Conservation (phyloP, 2,797 vertebrate species). For the Okamejei kenojei region DNA sequence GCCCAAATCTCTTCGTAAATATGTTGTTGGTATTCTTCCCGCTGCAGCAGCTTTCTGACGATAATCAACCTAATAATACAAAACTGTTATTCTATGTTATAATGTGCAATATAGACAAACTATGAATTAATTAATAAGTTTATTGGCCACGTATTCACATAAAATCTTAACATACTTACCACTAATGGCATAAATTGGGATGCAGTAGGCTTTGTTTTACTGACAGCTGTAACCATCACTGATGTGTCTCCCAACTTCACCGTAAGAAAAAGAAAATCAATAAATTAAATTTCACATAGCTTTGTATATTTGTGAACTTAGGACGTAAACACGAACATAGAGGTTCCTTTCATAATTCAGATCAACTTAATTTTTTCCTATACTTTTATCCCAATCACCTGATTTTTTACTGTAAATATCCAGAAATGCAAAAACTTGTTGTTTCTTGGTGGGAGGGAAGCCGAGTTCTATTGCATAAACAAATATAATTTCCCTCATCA, state of each 20-base stretch:
- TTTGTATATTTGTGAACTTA: background rate
- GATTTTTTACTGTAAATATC: background rate
- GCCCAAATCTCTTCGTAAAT: conserved; percentile 82
- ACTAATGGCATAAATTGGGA: conserved; percentile 93
- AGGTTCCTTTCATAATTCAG: background rate
- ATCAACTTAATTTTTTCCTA: background rate
- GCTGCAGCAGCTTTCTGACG: conserved; percentile 93
- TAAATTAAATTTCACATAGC: background rate
- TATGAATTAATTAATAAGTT: too few species aligned
- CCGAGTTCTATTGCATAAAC: background rate
- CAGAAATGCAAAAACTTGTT: background rate
- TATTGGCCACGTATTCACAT: too few species aligned
- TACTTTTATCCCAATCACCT: background rate
- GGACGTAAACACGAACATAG: background rate
- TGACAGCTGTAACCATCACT: conserved; percentile 95
- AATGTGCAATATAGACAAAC: background rate
- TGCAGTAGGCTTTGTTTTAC: conserved; percentile 80
- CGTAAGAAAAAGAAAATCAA: conserved; percentile 40
- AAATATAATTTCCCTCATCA: background rate
- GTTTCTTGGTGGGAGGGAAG: background rate
- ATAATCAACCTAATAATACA: conserved; percentile 80
- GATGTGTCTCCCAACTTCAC: conserved; percentile 83
- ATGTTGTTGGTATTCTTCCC: conserved; percentile 92
- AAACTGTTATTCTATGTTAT: background rate
- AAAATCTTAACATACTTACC: conserved; percentile 61